These are phyloP conservation scores for Thereva nobilitata DNA, from an alignment of 2,888 invertebrate species.

Conservation along the genomic window DNA sequence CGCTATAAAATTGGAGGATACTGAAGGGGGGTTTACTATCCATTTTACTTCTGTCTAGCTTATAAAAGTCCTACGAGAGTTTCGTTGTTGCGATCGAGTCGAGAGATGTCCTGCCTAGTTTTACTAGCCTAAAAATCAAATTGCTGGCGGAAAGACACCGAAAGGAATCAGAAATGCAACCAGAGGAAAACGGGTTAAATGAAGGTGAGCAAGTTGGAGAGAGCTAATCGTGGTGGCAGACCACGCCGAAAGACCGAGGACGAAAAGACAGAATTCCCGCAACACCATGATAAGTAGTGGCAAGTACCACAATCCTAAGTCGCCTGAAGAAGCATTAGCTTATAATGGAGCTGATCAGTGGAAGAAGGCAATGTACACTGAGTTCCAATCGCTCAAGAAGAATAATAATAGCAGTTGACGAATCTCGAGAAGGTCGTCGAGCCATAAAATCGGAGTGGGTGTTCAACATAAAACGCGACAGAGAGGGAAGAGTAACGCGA, in stretches of 20 bases:
- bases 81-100: constrained; percentile 42
- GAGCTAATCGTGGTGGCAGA: too few relatives aligned
- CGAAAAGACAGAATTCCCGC: not conserved
- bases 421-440: constrained; percentile 37
- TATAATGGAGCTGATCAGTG: not conserved
- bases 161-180: constrained; percentile 3
- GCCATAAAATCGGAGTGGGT: constrained; percentile 41
- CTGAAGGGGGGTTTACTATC: constrained; percentile 38
- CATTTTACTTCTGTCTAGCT: constrained; percentile 41
- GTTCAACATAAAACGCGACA: constrained; percentile 37
- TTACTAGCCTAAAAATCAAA: constrained; percentile 32
- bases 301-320: not conserved
- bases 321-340: constrained; percentile 3
- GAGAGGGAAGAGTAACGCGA: constrained; percentile 38
- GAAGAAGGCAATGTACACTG: constrained; percentile 5
- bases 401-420: too few relatives aligned
- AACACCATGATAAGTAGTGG: too few relatives aligned
- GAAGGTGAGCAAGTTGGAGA: too few relatives aligned
- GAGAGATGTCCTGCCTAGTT: constrained; percentile 37
- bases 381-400: constrained; percentile 26
- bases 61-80: constrained; percentile 40
- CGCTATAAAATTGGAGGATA: constrained; percentile 6
- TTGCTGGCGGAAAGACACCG: constrained; percentile 37
- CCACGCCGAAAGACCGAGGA: too few relatives aligned
- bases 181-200: too few relatives aligned